Evolutionary conservation across 1,140 invertebrate genomes (phyloP).

Genomic region (Ceratosolen fusciceps): DNA sequence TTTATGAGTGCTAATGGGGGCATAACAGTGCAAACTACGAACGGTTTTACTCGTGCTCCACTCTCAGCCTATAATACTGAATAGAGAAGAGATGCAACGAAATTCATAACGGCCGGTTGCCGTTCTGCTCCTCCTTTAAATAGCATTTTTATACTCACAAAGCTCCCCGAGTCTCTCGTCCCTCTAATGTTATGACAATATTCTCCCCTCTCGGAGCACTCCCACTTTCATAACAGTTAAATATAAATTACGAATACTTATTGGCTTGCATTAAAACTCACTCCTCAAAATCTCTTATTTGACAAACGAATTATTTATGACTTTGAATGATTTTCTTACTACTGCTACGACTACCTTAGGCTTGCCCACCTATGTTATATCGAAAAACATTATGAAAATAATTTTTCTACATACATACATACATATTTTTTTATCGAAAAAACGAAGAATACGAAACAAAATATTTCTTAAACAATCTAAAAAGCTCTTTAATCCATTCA

Average conservation of each 20-base stretch:
- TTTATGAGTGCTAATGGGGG: conserved; percentile 5
- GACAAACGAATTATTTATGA: background rate
- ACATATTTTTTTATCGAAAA: no score
- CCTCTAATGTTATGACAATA: no score
- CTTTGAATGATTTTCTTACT: background rate
- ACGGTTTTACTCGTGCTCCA: background rate
- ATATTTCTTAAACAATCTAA: no score
- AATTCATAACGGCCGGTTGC: background rate
- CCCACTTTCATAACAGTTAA: background rate
- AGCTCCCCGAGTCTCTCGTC: no score
- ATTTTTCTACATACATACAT: no score
- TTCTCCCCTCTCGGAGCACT: background rate
- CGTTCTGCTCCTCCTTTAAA: background rate
- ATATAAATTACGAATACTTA: background rate
- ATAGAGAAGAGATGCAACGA: background rate
- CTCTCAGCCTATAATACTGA: background rate
- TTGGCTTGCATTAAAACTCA: background rate
- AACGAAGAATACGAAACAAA: no score
- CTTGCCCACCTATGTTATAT: no score
- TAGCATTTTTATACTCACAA: no score
- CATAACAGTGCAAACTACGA: background rate
- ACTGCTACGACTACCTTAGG: no score
- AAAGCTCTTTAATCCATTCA: no score
- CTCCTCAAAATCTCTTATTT: background rate
- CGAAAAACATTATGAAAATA: no score